Evolutionary conservation across 2,113 vertebrate genomes (phyloP).

Genomic region (Trochalopteron elliotii): DNA sequence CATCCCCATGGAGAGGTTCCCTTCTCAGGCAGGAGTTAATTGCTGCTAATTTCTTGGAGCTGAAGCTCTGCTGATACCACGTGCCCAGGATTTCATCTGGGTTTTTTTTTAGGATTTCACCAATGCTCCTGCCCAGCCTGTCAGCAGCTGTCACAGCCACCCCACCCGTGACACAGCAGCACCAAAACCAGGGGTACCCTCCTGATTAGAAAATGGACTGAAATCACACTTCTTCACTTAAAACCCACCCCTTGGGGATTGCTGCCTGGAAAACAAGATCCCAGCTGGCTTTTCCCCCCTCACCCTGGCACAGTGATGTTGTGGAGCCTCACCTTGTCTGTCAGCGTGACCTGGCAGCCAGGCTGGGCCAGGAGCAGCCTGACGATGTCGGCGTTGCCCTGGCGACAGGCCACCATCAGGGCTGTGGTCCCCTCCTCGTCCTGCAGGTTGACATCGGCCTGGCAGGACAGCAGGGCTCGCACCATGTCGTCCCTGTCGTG

Average conservation of each 20-base stretch:
- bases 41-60: not conserved
- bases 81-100: not conserved
- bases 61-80: not conserved
- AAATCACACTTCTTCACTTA: not conserved
- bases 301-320: fast-evolving
- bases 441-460: conserved; percentile 77
- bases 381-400: conserved; percentile 69
- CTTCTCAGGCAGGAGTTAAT: not conserved
- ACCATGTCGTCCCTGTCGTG: conserved; percentile 80
- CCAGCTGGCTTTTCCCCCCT: fast-evolving
- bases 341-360: conserved; percentile 62
- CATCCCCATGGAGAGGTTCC: fast-evolving
- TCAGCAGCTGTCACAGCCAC: not conserved
- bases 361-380: conserved; percentile 75
- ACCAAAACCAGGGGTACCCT: not conserved
- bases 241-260: fast-evolving
- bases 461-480: conserved; percentile 73
- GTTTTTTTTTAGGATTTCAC: not conserved
- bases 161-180: not conserved
- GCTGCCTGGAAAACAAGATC: no score
- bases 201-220: not conserved
- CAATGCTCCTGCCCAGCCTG: not conserved
- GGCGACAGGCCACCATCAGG: conserved; percentile 77
- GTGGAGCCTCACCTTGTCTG: conserved; percentile 68
- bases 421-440: conserved; percentile 73